Evolutionary conservation across 2,113 vertebrate species (phyloP).

Genomic region (Peromyscus californicus): DNA sequence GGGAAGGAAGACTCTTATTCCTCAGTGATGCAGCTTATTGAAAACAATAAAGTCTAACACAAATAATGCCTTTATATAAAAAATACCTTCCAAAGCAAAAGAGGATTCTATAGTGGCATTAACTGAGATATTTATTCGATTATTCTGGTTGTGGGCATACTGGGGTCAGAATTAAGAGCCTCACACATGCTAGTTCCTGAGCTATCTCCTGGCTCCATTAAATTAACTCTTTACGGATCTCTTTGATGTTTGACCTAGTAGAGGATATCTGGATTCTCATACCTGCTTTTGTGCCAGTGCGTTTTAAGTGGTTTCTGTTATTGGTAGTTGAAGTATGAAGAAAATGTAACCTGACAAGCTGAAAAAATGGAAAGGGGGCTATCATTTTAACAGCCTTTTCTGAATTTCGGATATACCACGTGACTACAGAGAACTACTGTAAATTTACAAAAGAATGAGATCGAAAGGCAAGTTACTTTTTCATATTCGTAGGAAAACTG

Average conservation of each 20-base stretch:
- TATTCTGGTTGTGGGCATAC: not conserved
- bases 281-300: not conserved
- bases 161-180: not conserved
- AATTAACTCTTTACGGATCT: not conserved
- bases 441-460: not conserved
- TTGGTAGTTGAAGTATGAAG: not conserved
- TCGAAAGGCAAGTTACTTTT: not conserved
- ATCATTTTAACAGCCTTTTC: not conserved
- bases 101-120: not conserved
- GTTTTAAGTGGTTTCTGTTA: not conserved
- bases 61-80: not conserved
- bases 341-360: not conserved
- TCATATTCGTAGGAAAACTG: not conserved
- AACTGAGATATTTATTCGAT: not conserved
- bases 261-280: not conserved
- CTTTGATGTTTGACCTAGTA: not conserved
- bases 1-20: not conserved
- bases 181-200: not conserved
- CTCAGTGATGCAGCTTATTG: not conserved
- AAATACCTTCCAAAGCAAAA: slow-evolving; percentile 41
- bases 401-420: not conserved
- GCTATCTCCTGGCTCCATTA: not conserved
- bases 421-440: not conserved
- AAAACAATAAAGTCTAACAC: slow-evolving; percentile 5
- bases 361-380: not conserved